Evolutionary conservation across 2,888 invertebrate genomes (phyloP), one percentile per base, ranked within the genome.

Genomic region (Troilus luridus): DNA sequence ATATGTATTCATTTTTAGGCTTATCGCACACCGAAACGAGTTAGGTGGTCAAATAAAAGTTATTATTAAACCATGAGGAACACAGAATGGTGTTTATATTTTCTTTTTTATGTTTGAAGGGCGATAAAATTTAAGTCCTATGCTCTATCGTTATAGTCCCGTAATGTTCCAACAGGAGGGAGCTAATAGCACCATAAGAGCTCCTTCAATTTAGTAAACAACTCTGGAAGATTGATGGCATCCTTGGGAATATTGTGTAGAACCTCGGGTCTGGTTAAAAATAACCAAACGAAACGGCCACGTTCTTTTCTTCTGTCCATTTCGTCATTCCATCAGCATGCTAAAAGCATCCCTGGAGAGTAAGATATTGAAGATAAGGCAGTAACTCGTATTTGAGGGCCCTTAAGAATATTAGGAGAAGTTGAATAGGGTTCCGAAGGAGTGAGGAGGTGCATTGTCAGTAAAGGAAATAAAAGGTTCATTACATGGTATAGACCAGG

Each of bases 131-230:
- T 7, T 41, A 41, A 41, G 27, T 17, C 2, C 24, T 19, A 17
- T 8, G 72, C 27, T 67, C 72, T 14, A 27, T 77, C 17, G 72
- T 19, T 77, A 41, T 27, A 41, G 27, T 77, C 41, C 27, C 17
- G 17, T 77, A 77, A 77, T 77, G 72, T 77, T 77, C 17, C n/a
- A 41, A 77, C 17, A 77, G 72, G 41, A 27, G 41, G 17, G 72
- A 77, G 72, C 72, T 77, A 77, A 77, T 27, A 77, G 72, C 72
- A 77, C 27, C 72, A 77, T 77, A 77, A 77, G 72, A 41, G 41
- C 72, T 77, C 72, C 72, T 8, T 77, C 27, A 77, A 77, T 77
- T 77, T 27, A 77, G 72, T 77, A 77, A 77, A 77, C 41, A 77
- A 77, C 27, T 27, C 27, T 17, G 72, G 17, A 77, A 77, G 72